Conservation (phyloP, 2,113 vertebrate genomes). For the Petromus typicus region DNA sequence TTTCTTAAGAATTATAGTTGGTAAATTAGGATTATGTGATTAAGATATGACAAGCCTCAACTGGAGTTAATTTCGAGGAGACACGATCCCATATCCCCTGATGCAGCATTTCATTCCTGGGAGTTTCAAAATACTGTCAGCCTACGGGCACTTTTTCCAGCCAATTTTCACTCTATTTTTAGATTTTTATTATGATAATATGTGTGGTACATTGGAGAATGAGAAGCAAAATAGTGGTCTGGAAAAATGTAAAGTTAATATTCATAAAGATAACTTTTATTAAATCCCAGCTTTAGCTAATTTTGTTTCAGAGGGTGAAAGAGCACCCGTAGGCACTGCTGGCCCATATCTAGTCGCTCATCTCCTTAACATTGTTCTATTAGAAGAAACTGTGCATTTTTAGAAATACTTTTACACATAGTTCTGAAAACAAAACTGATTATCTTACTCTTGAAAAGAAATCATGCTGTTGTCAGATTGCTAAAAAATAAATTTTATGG, state of each 20-base stretch:
- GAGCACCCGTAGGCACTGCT: background rate
- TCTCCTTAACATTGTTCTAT: constrained; percentile 12
- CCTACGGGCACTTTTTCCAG: constrained; percentile 54
- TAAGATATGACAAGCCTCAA: constrained; percentile 67
- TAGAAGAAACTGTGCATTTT: constrained; percentile 13
- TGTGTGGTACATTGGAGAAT: constrained; percentile 43
- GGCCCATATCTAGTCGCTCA: background rate
- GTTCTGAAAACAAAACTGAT: constrained; percentile 1
- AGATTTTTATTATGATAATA: constrained; percentile 63
- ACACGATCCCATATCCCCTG: background rate
- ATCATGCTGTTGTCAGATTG: background rate
- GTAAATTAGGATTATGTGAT: constrained; percentile 64
- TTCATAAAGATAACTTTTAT: constrained; percentile 66
- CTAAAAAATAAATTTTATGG: constrained; percentile 52
- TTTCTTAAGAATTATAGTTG: constrained; percentile 66
- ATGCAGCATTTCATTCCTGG: constrained; percentile 68
- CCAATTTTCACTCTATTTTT: constrained; percentile 61
- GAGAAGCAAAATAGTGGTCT: constrained; percentile 23
- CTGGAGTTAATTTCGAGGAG: constrained; percentile 68
- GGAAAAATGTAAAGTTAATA: constrained; percentile 50
- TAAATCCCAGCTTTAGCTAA: constrained; percentile 54
- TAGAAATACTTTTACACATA: constrained; percentile 61
- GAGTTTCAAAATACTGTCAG: constrained; percentile 52
- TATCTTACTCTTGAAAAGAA: constrained; percentile 51
- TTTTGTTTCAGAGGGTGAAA: constrained; percentile 51